phyloP scores from a whole-genome alignment of 2,113 vertebrate genomes.

The Megaceryle maxima region DNA sequence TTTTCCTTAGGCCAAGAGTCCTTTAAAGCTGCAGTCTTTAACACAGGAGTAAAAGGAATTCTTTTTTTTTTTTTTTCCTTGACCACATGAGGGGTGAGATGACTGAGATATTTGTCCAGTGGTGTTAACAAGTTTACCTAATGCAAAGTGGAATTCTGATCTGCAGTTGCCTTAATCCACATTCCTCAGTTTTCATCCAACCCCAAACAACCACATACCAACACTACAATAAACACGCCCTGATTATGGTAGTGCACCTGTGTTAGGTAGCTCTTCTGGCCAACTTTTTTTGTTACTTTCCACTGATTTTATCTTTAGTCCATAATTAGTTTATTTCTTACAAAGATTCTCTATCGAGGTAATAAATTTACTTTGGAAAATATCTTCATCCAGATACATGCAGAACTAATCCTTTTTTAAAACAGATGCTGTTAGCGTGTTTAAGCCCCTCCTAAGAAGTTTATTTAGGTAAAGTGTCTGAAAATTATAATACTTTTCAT shows the following conservation, averaged over 20 bases:
- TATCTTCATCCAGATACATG: neutral
- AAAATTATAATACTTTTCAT: neutral
- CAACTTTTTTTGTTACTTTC: neutral
- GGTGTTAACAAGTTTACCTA: neutral
- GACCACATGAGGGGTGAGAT: accelerated
- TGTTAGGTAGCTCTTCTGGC: neutral
- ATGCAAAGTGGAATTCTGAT: conserved; percentile 44
- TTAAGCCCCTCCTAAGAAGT: neutral
- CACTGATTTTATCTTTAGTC: neutral
- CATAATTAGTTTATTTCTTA: neutral
- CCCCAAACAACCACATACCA: neutral
- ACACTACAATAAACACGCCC: neutral
- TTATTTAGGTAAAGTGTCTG: neutral
- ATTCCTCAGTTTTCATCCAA: conserved; percentile 29
- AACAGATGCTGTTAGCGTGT: neutral
- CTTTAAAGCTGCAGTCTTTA: neutral
- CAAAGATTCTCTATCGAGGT: neutral
- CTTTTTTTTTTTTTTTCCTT: neutral
- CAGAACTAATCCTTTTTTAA: neutral
- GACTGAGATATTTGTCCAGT: neutral
- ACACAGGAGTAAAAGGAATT: neutral
- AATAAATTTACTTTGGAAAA: neutral
- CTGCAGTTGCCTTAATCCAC: conserved; percentile 4
- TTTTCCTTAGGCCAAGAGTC: too few relatives aligned
- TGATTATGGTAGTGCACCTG: neutral